phyloP scores from a whole-genome alignment of 2,113 vertebrate species.

The Alexandromys fortis region DNA sequence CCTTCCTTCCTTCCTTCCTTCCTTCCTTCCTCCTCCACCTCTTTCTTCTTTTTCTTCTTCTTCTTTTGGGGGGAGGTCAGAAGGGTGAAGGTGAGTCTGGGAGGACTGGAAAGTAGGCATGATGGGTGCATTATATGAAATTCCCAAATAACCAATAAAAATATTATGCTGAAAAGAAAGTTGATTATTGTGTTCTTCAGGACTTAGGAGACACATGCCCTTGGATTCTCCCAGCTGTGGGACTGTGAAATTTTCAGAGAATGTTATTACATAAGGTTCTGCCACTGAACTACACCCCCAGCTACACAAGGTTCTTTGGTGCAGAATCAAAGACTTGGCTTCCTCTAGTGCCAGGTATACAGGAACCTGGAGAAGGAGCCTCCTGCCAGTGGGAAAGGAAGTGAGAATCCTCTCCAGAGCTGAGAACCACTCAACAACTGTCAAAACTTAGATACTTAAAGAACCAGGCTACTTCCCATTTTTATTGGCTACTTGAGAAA shows the following conservation, averaged over 20 bases:
- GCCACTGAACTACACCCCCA: not conserved
- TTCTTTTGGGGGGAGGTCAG: not conserved
- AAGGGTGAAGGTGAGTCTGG: not conserved
- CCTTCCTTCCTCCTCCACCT: too few relatives aligned
- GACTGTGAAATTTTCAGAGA: slow-evolving; percentile 11
- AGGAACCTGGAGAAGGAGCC: slow-evolving; percentile 21
- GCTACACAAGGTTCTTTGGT: slow-evolving; percentile 6
- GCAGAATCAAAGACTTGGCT: slow-evolving; percentile 19
- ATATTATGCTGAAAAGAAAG: not conserved
- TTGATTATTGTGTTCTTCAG: not conserved
- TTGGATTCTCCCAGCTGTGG: not conserved
- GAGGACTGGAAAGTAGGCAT: not conserved
- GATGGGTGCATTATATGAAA: not conserved
- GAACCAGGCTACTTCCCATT: not conserved
- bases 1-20: too few relatives aligned
- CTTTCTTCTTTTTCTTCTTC: not conserved
- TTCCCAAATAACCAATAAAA: not conserved
- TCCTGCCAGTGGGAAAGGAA: slow-evolving; percentile 45
- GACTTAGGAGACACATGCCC: not conserved
- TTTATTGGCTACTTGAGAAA: not conserved
- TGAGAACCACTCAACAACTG: not conserved
- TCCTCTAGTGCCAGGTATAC: not conserved
- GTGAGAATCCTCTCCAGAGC: slow-evolving; percentile 26
- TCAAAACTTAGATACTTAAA: not conserved
- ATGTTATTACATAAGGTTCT: slow-evolving; percentile 38